phyloP scores from a whole-genome alignment of 2,797 vertebrate species.

The Mus minutoides region DNA sequence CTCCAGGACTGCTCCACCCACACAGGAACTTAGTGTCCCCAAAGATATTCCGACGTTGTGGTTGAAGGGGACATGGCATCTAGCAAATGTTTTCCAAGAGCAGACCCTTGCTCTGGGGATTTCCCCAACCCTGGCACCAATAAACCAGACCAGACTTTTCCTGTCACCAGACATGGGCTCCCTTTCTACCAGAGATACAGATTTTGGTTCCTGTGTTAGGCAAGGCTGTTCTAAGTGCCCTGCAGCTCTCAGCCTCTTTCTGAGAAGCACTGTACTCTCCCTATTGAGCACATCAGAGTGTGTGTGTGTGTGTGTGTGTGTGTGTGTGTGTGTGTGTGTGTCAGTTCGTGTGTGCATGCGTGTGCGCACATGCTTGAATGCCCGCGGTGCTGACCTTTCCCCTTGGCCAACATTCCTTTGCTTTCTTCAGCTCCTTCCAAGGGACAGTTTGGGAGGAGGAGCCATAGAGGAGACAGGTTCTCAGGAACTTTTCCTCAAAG shows the following conservation, averaged over 20 bases:
- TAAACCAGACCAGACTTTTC: not conserved
- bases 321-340: not conserved
- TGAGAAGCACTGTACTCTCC: not conserved
- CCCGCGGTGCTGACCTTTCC: not conserved
- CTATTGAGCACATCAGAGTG: not conserved
- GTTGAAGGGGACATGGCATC: not conserved
- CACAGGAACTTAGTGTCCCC: not conserved
- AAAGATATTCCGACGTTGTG: not conserved
- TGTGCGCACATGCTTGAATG: not conserved
- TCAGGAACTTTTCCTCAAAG: constrained; percentile 34
- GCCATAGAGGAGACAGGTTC: not conserved
- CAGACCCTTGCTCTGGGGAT: not conserved
- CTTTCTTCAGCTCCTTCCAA: constrained; percentile 59
- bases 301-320: no score
- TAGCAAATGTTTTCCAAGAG: not conserved
- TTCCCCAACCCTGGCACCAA: not conserved
- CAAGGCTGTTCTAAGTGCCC: not conserved
- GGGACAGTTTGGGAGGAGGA: not conserved
- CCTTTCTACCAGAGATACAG: not conserved
- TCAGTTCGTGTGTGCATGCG: no score
- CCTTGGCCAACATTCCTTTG: constrained; percentile 63
- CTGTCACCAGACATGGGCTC: not conserved
- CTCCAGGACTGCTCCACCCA: not conserved
- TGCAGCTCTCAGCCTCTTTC: not conserved
- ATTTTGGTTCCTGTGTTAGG: not conserved